Evolutionary conservation across 2,888 invertebrate species (phyloP).

Genomic region (Parnassius mnemosyne): DNA sequence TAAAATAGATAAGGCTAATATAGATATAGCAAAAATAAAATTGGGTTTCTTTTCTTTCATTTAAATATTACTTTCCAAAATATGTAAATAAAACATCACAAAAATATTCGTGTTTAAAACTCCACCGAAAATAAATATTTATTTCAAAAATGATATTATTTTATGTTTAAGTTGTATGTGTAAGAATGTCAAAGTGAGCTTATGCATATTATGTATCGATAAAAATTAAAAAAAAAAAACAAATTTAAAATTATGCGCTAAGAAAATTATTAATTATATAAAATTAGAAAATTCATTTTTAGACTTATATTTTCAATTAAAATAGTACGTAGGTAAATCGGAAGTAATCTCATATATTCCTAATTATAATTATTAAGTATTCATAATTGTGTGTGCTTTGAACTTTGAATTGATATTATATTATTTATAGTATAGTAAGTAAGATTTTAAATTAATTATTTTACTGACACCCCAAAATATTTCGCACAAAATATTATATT

Average conservation of each 20-base stretch:
- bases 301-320: slow-evolving; percentile 3
- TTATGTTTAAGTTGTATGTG: slow-evolving; percentile 21
- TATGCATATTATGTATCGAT: slow-evolving; percentile 1
- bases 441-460: slow-evolving; percentile 18
- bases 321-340: not conserved
- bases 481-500: slow-evolving; percentile 11
- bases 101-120: slow-evolving; percentile 18
- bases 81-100: slow-evolving; percentile 13
- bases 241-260: not conserved
- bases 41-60: too few species aligned
- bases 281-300: not conserved
- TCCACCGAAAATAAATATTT: slow-evolving; percentile 27
- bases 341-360: slow-evolving; percentile 33
- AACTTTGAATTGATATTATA: slow-evolving; percentile 23
- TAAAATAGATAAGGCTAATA: too few species aligned
- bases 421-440: slow-evolving; percentile 8
- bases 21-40: too few species aligned
- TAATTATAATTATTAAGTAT: slow-evolving; percentile 16
- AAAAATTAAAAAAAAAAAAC: not conserved
- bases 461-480: slow-evolving; percentile 13
- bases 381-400: slow-evolving; percentile 22
- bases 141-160: slow-evolving; percentile 19
- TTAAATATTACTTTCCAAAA: not conserved
- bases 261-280: slow-evolving; percentile 7
- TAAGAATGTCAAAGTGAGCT: slow-evolving; percentile 7